Evolutionary conservation across 2,113 vertebrate species (phyloP), one percentile per base, ranked within the genome.

Genomic region (Poeciliopsis prolifica): DNA sequence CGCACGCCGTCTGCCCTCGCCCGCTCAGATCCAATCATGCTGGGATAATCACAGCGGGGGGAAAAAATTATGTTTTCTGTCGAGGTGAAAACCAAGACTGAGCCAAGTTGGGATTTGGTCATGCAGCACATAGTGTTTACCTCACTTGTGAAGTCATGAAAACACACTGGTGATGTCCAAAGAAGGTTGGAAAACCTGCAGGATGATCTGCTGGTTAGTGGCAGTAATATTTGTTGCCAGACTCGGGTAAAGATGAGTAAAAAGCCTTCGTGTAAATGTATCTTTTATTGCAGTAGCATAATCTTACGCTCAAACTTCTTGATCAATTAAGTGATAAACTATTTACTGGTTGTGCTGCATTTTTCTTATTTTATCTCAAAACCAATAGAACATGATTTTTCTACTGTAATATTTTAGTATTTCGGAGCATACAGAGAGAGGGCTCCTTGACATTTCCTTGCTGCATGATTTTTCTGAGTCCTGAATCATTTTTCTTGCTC

Each of bases 41-140:
- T 70, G 80, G 64, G 78, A 86, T 87, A 77, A 90, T 88, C 83
- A 79, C 74, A 61, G 31, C n/a, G 22, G 24, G 22, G 58, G 68
- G 65, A 15, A 22, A 73, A 64, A 64, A 7, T 48, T 5, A 48
- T n/a, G 61, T 66, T 35, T 74, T 68, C 65, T 33, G 54, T 75
- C 76, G 77, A 86, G 78, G 72, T 77, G 77, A 75, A 79, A 62
- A 75, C 24, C 15, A 19, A 72, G 26, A 66, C 33, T 2, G n/a
- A 82, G 61, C 62, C 42, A 42, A 58, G 42, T 30, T 3, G 42
- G 64, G 11, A 28, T 70, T 62, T 68, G 61, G 6, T 62, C 37
- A 68, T 71, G 60, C 3, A 11, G 60, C 63, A 26, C 58, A 77
- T 15, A 22, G 64, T 30, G 13, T 40, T 65, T 48, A 30, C 30